A percentile compares a stretch with the other conserved stretches of the same genome.
Evolutionary conservation across 2,888 invertebrate genomes (phyloP).

Genomic region (Lithodes maja): DNA sequence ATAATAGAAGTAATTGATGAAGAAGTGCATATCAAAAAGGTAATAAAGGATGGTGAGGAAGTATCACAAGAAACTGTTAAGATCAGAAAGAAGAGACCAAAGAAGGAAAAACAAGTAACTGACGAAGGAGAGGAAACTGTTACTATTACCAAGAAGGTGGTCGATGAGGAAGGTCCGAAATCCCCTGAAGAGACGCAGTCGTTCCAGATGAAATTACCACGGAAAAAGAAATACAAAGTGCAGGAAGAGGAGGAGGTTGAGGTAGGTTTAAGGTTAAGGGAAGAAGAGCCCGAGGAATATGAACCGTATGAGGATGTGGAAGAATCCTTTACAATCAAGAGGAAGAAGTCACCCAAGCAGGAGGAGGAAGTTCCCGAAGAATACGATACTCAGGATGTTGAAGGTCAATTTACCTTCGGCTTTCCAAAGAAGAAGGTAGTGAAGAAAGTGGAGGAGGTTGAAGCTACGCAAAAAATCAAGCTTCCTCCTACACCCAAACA

Average conservation of each 20-base stretch:
- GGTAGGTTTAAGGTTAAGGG: constrained; percentile 58
- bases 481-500: constrained; percentile 63
- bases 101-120: constrained; percentile 27
- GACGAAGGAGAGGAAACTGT: constrained; percentile 58
- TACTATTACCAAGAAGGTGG: constrained; percentile 43
- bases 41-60: constrained; percentile 43
- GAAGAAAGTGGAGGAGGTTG: constrained; percentile 56
- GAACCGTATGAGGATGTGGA: constrained; percentile 50
- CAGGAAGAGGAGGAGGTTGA: constrained; percentile 66
- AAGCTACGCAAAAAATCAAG: constrained; percentile 57
- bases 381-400: constrained; percentile 51
- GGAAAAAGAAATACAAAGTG: constrained; percentile 58
- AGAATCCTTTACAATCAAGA: constrained; percentile 50
- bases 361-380: constrained; percentile 41
- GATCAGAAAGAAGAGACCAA: constrained; percentile 50
- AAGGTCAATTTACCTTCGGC: constrained; percentile 65
- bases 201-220: constrained; percentile 49
- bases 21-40: constrained; percentile 31
- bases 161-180: constrained; percentile 37
- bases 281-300: constrained; percentile 34
- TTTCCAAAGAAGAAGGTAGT: constrained; percentile 45
- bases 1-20: constrained; percentile 49
- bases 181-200: constrained; percentile 42
- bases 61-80: constrained; percentile 51
- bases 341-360: constrained; percentile 44